These are phyloP conservation scores for Hydrolagus affinis DNA, from an alignment of 2,113 vertebrate species.

Conservation along the genomic window DNA sequence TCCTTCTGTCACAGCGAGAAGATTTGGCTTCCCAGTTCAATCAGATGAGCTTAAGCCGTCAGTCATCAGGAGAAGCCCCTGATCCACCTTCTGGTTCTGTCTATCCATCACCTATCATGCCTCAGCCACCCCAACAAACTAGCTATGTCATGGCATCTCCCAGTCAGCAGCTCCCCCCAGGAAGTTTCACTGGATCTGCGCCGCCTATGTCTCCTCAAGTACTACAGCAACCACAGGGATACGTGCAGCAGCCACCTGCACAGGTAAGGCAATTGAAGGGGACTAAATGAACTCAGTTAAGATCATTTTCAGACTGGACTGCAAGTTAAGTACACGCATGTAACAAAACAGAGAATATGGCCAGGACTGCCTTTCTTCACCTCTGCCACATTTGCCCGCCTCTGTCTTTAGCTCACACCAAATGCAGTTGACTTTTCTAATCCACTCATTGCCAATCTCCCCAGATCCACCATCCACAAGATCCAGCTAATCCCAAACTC, in stretches of 20 bases:
- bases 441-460: no score
- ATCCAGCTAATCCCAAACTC: no score
- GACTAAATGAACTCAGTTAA: neutral
- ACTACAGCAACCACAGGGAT: constrained; percentile 58
- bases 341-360: no score
- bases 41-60: constrained; percentile 76
- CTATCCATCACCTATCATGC: constrained; percentile 55
- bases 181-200: constrained; percentile 55
- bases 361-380: no score
- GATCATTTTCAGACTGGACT: no score
- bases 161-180: constrained; percentile 56
- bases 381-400: no score
- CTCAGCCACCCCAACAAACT: constrained; percentile 62
- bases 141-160: constrained; percentile 59
- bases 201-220: constrained; percentile 59
- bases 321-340: neutral
- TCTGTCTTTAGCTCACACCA: no score
- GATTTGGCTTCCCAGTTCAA: constrained; percentile 73
- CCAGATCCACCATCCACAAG: no score
- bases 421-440: no score
- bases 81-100: constrained; percentile 58
- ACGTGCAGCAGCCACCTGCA: constrained; percentile 62
- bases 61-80: constrained; percentile 66
- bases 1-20: constrained; percentile 58
- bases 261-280: constrained; percentile 55